Conservation (phyloP, 2,113 vertebrate species). For the Xenopus laevis region DNA sequence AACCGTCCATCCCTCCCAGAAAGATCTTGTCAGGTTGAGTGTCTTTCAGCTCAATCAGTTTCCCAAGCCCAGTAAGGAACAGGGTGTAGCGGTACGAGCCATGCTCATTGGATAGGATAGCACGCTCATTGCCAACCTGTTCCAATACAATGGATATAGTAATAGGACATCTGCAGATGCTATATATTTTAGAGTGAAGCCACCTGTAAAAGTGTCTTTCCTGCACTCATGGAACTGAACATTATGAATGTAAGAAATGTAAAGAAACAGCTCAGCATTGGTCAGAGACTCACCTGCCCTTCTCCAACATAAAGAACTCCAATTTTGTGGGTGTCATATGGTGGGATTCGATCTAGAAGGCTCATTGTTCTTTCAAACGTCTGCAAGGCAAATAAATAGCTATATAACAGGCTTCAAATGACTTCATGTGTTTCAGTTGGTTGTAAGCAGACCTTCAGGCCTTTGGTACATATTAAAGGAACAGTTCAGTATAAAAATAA, state of each 20-base stretch:
- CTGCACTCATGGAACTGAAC: background rate
- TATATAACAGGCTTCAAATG: no score
- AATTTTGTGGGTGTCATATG: constrained; percentile 94
- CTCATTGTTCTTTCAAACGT: constrained; percentile 90
- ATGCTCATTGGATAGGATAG: constrained; percentile 93
- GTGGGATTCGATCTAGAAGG: constrained; percentile 93
- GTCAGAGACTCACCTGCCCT: constrained; percentile 75
- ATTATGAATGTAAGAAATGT: no score
- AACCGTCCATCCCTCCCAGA: constrained; percentile 87
- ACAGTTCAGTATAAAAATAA: no score
- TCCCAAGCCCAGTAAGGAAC: constrained; percentile 89
- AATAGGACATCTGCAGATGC: no score
- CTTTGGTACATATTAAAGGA: no score
- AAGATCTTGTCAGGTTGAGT: constrained; percentile 97
- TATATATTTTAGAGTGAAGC: no score
- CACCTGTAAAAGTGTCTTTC: background rate
- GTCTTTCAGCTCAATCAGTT: constrained; percentile 91
- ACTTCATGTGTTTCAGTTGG: no score
- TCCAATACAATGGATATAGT: no score
- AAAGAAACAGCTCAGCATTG: background rate
- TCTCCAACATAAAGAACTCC: constrained; percentile 94
- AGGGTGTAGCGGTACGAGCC: constrained; percentile 91
- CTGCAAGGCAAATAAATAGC: constrained; percentile 53
- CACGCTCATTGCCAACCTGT: constrained; percentile 82
- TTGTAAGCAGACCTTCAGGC: no score